These are phyloP conservation scores for Loriculus beryllinus DNA, from an alignment of 2,797 vertebrate genomes.

Conservation along the genomic window DNA sequence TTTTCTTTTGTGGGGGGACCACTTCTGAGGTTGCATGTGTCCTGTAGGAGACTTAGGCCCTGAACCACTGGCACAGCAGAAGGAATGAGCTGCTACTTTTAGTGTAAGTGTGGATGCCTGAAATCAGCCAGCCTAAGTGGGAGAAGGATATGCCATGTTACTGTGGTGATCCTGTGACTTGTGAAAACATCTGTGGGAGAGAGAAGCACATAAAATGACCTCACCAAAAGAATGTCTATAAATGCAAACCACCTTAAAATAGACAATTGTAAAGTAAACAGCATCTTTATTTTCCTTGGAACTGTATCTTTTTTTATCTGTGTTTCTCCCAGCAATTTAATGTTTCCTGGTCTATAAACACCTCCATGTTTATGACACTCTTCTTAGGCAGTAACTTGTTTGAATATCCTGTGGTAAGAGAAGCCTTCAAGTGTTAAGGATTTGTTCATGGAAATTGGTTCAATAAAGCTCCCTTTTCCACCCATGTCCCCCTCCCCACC, in stretches of 20 bases:
- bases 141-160: not conserved
- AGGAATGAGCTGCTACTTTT: not conserved
- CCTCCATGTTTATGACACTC: not conserved
- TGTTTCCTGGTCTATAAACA: conserved; percentile 49
- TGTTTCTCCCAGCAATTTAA: not conserved
- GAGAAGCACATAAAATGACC: not conserved
- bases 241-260: not conserved
- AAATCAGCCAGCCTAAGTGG: not conserved
- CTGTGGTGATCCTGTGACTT: not conserved
- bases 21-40: not conserved
- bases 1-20: not conserved
- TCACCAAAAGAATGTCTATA: not conserved
- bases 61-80: not conserved
- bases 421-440: conserved; percentile 43
- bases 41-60: not conserved
- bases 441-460: conserved; percentile 41
- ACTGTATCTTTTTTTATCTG: not conserved
- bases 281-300: not conserved
- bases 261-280: not conserved
- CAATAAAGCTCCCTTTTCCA: not conserved
- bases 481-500: not conserved
- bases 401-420: conserved; percentile 30
- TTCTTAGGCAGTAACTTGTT: conserved; percentile 10
- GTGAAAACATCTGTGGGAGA: not conserved
- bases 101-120: not conserved